phyloP scores from a whole-genome alignment of 2,888 invertebrate species.

The Leucophenga maculata region DNA sequence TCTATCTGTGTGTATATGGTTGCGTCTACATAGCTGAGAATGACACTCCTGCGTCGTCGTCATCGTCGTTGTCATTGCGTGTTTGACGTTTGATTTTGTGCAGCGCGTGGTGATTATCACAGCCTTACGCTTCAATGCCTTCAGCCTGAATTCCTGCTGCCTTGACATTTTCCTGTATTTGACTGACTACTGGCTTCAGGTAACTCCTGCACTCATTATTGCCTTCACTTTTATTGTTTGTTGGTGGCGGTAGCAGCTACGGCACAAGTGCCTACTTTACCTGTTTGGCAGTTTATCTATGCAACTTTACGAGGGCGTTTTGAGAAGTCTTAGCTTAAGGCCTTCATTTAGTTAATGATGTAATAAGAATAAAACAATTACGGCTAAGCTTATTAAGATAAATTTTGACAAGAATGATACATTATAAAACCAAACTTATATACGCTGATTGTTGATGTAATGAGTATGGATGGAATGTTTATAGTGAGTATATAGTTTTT shows the following conservation, averaged over 20 bases:
- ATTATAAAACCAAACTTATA: too few species aligned
- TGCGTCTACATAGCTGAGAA: slow-evolving; percentile 31
- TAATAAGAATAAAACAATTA: too few species aligned
- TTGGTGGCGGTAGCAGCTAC: too few species aligned
- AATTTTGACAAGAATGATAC: too few species aligned
- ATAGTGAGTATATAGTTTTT: too few species aligned
- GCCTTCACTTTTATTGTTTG: neutral
- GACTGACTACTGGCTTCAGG: neutral
- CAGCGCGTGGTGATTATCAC: slow-evolving; percentile 62
- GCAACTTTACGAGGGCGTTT: neutral
- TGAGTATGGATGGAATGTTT: too few species aligned
- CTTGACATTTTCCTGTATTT: neutral
- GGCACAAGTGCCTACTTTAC: too few species aligned
- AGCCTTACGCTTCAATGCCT: slow-evolving; percentile 63
- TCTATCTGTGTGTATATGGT: neutral
- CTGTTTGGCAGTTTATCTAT: neutral
- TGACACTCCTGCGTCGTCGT: slow-evolving; percentile 42
- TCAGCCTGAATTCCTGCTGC: neutral
- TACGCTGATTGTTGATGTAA: too few species aligned
- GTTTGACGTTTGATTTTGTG: slow-evolving; percentile 64
- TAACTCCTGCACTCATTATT: neutral
- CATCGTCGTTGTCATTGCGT: slow-evolving; percentile 40
- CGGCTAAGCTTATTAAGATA: too few species aligned
- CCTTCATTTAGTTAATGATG: too few species aligned
- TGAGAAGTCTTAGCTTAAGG: neutral